Base-by-base conservation (phyloP, 2,888 invertebrate species). In the Tineola bisselliella region DNA sequence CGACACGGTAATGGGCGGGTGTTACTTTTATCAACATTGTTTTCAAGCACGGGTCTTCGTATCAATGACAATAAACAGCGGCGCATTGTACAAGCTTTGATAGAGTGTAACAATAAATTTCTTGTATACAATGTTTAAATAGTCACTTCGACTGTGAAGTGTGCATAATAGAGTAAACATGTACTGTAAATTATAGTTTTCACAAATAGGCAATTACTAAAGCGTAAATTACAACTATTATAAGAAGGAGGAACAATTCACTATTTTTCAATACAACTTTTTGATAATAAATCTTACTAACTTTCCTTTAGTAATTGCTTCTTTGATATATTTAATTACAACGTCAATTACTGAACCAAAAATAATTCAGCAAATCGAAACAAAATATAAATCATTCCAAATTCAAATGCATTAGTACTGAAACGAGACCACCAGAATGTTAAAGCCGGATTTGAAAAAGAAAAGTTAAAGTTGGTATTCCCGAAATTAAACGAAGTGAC, bases 401-500 rank as follows among this genome's bases (percentile, higher is more conserved):
- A 69, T 69, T 73, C 67, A 71, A 73, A 71, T 69, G 67, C 76
- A 78, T 77, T 74, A 74, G 66, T 70, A 69, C 63, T 64, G 71
- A 71, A 30, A 44, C 48, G 60, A 25, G 48, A 44, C 60, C 31
- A 44, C 48, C 60, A 15, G 8, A 60, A 43, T 59, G n/a, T 18
- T 4, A 25, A 25, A 30, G 19, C 31, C 33, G 33, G 58, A 17
- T 58, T 31, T 31, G 13, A 15, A 56, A 58, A 60, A 12, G 12
- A 18, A 60, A 61, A 17, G 43, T 56, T 54, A 61, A 52, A 59
- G 33, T 19, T 11, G 38, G 17, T 8, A 17, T 43, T 68, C 66
- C 69, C 69, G 65, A 74, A 77, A 73, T 77, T 75, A 61, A 76
- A 74, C 71, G 66, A 66, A 70, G 70, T 80, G 79, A 79, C 74